Conservation (phyloP, 2,888 invertebrate species). For the Leistus spinibarbis region DNA sequence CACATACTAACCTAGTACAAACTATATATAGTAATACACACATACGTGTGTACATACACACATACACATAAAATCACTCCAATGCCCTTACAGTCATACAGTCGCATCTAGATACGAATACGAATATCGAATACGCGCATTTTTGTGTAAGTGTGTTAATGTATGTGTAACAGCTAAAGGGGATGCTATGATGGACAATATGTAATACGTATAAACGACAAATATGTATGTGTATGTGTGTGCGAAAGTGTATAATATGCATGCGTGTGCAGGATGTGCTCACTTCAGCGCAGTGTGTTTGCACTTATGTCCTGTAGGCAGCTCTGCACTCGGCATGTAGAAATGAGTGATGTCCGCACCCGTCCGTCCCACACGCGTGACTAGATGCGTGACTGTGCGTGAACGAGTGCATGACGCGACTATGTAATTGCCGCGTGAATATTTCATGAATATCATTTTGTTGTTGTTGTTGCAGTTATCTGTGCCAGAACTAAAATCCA, state of each 20-base stretch:
- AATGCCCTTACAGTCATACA: too few species aligned
- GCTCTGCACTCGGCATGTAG: constrained; percentile 6
- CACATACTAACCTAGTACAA: background rate
- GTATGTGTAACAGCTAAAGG: background rate
- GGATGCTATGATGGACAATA: background rate
- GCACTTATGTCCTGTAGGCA: constrained; percentile 9
- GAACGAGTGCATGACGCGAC: constrained; percentile 11
- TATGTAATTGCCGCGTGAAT: constrained; percentile 18
- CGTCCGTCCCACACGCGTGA: constrained; percentile 10
- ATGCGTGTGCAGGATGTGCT: background rate
- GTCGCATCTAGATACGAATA: too few species aligned
- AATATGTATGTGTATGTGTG: background rate
- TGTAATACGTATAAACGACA: too few species aligned
- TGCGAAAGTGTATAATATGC: background rate
- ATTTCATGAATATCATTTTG: constrained; percentile 1
- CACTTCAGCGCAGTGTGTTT: constrained; percentile 9
- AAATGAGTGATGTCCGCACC: constrained; percentile 17
- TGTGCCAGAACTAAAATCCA: background rate
- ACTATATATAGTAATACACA: background rate
- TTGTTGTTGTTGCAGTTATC: background rate
- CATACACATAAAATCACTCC: too few species aligned
- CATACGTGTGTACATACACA: background rate
- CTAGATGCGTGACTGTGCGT: constrained; percentile 15
- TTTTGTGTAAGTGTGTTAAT: background rate
- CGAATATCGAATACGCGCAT: background rate